Percentiles rank a stretch among this genome's conserved stretches.
Conservation (phyloP, 2,888 invertebrate species). For the Parochlus steinenii region DNA sequence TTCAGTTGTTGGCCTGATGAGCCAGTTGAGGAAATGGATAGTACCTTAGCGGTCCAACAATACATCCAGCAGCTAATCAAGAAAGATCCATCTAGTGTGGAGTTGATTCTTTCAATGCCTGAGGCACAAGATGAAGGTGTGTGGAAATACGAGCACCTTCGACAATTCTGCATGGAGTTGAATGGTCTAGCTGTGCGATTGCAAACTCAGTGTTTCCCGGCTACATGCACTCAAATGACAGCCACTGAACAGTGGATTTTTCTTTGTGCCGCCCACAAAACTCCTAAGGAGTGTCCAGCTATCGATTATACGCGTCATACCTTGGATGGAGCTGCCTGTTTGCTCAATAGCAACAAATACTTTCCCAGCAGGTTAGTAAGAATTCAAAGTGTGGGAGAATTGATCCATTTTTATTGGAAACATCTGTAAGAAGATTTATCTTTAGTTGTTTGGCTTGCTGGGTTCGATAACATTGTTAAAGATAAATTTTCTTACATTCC, state of each 20-base stretch:
- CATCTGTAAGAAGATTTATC: too few species aligned
- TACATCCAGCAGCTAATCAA: conserved; percentile 96
- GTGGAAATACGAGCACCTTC: conserved; percentile 99
- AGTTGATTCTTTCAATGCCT: conserved; percentile 87
- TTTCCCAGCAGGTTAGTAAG: conserved; percentile 87
- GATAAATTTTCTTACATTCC: not conserved
- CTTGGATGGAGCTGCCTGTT: conserved; percentile 94
- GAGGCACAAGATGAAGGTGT: conserved; percentile 97
- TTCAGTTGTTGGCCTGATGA: conserved; percentile 98
- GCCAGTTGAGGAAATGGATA: conserved; percentile 98
- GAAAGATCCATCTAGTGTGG: conserved; percentile 82
- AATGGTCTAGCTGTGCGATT: conserved; percentile 95
- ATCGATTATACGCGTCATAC: conserved; percentile 99
- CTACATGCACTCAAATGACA: conserved; percentile 98
- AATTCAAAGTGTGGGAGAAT: conserved; percentile 11
- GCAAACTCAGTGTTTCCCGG: conserved; percentile 92
- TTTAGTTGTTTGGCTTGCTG: not conserved
- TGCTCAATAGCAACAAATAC: conserved; percentile 98
- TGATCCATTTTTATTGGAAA: conserved; percentile 2
- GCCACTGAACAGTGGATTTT: conserved; percentile 99
- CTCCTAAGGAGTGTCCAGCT: conserved; percentile 98
- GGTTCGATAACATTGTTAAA: not conserved
- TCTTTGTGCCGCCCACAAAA: conserved; percentile 98
- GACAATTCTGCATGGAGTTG: conserved; percentile 98
- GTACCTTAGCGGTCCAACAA: conserved; percentile 94